Evolutionary conservation across 1,140 invertebrate species (phyloP).

Genomic region (Condylostylus longicornis): DNA sequence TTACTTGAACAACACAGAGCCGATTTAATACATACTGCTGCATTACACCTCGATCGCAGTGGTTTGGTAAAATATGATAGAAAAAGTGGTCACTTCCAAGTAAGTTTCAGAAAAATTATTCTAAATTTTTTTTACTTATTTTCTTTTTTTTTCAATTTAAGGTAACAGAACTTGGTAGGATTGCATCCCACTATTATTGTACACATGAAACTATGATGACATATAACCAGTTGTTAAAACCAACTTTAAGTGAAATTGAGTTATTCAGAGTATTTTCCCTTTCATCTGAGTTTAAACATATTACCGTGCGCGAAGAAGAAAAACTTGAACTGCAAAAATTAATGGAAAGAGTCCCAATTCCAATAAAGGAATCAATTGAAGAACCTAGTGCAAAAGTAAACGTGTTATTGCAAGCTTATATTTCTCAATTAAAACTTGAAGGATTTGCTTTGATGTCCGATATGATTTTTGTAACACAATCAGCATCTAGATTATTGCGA

Average conservation of each 20-base stretch:
- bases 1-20: conserved; percentile 77
- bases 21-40: conserved; percentile 94
- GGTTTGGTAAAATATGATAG: conserved; percentile 92
- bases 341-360: conserved; percentile 95
- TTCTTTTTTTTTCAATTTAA: too few species aligned
- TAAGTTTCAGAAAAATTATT: too few species aligned
- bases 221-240: conserved; percentile 94
- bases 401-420: conserved; percentile 92
- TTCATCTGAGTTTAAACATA: conserved; percentile 86
- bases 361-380: conserved; percentile 98
- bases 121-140: conserved; percentile 24
- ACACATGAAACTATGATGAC: conserved; percentile 93
- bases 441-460: conserved; percentile 98
- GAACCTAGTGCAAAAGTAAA: conserved; percentile 93
- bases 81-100: conserved; percentile 86
- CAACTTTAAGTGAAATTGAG: conserved; percentile 94
- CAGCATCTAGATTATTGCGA: conserved; percentile 83
- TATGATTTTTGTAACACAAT: conserved; percentile 99
- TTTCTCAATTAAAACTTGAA: conserved; percentile 95
- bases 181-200: conserved; percentile 96
- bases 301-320: conserved; percentile 93
- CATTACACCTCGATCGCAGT: conserved; percentile 76
- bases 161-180: conserved; percentile 86
- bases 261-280: conserved; percentile 96
- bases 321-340: conserved; percentile 94